Percentiles rank a stretch among this genome's conserved stretches.
phyloP scores from a whole-genome alignment of 2,797 vertebrate genomes.

The Acanthopagrus latus region DNA sequence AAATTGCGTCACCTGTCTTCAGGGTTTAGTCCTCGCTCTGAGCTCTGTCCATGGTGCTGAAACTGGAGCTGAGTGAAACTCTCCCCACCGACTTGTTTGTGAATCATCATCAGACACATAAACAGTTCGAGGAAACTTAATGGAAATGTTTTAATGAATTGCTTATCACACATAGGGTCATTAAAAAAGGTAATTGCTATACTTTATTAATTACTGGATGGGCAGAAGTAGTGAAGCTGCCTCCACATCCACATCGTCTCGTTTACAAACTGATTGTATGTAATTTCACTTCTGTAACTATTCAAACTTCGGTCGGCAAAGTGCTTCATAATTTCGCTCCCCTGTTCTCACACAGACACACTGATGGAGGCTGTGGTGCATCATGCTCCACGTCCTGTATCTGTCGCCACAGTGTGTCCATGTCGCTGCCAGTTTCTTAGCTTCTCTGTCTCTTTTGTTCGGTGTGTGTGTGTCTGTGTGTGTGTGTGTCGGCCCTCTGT shows the following conservation, averaged over 20 bases:
- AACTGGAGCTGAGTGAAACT: background rate
- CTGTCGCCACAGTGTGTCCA: background rate
- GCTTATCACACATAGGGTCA: background rate
- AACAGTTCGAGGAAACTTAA: background rate
- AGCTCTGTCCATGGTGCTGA: conserved; percentile 66
- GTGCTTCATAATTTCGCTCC: background rate
- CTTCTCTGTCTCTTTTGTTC: conserved; percentile 7
- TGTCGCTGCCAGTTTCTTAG: background rate
- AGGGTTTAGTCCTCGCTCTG: background rate
- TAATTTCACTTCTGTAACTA: background rate
- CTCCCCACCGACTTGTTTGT: background rate
- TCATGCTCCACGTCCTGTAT: no score
- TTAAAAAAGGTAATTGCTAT: background rate
- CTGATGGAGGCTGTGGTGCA: background rate
- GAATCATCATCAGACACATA: background rate
- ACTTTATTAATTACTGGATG: background rate
- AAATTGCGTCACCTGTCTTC: background rate
- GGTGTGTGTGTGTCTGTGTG: no score
- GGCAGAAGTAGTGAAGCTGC: background rate
- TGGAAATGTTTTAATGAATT: background rate
- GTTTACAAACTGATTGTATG: background rate
- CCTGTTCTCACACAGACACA: background rate
- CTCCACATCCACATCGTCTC: background rate
- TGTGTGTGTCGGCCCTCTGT: background rate
- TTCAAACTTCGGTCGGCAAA: background rate